Conservation (phyloP, 1,140 invertebrate species). For the Drusus annulatus region DNA sequence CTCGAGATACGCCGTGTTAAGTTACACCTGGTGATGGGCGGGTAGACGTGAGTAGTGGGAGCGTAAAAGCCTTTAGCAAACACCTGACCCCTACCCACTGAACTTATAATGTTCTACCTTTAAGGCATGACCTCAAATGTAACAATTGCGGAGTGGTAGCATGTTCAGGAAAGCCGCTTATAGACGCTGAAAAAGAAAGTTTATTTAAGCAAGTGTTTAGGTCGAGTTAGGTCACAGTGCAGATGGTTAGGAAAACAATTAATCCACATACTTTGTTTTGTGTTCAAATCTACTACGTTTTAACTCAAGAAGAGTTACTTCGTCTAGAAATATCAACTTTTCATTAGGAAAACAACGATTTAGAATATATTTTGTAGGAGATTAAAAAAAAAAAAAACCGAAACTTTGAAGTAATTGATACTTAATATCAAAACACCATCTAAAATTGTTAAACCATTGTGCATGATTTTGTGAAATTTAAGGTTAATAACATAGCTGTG, state of each 20-base stretch:
- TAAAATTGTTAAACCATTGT: too few species aligned
- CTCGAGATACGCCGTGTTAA: background rate
- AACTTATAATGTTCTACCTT: slow-evolving; percentile 70
- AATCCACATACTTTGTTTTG: too few species aligned
- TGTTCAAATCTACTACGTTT: too few species aligned
- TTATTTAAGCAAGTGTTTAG: background rate
- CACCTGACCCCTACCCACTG: slow-evolving; percentile 24
- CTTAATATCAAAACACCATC: too few species aligned
- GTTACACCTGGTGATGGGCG: slow-evolving; percentile 20
- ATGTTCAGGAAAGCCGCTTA: slow-evolving; percentile 71
- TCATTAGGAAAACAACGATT: too few species aligned
- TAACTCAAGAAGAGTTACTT: too few species aligned
- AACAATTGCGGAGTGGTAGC: slow-evolving; percentile 72
- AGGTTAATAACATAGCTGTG: too few species aligned
- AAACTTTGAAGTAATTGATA: too few species aligned
- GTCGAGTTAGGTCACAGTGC: background rate
- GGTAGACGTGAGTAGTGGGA: slow-evolving; percentile 23
- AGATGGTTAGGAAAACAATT: background rate
- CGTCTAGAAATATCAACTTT: too few species aligned
- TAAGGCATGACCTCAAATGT: slow-evolving; percentile 74
- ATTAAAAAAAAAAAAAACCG: too few species aligned
- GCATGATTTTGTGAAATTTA: too few species aligned
- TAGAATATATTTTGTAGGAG: too few species aligned
- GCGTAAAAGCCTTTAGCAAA: slow-evolving; percentile 32
- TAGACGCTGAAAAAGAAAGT: slow-evolving; percentile 64